Evolutionary conservation across 2,888 invertebrate species (phyloP), one percentile per base, ranked within the genome.

Genomic region (Euplexia lucipara): DNA sequence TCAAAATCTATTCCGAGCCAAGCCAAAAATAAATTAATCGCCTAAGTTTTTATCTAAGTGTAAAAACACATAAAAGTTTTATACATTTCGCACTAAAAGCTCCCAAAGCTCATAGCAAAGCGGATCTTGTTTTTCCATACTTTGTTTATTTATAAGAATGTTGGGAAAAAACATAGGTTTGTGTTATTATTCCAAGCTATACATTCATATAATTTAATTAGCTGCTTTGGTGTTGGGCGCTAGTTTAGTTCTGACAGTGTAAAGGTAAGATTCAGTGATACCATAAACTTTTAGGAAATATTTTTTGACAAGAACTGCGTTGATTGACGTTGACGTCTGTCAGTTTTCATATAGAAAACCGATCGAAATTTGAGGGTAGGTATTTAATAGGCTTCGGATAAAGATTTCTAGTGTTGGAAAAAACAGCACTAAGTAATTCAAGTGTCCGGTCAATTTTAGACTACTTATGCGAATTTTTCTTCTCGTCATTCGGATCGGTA

Each of bases 121-220:
- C 79, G 70, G 77, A 76, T 77, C 63, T 76, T 2, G 44, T 59
- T 79, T 79, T 79, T 79, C 52, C 52, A 14, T 22, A 10, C 8
- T 39, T 61, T 39, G 61, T 61, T 51, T 63, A 39, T 68, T 66
- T 75, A 20, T 52, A 65, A 12, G 51, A 60, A 54, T 49, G 34
- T 56, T 37, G n/a, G 10, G 57, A 39, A 79, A 76, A 79, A 79
- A 74, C 58, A 3, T n/a, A 18, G 34, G 47, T 62, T 60, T 58
- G 44, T 65, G 58, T 53, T 70, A 41, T 62, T 54, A 35, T 56
- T 26, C 35, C 14, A 30, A 45, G 18, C 30, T 18, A 51, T 14
- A 45, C 49, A 58, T 64, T 68, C 26, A 8, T 32, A 26, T 60
- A 42, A 67, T 70, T 63, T 22, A 54, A 62, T 69, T 64, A n/a